These are phyloP conservation scores for Xiphorhynchus elegans DNA, from an alignment of 2,113 vertebrate genomes.

Conservation along the genomic window DNA sequence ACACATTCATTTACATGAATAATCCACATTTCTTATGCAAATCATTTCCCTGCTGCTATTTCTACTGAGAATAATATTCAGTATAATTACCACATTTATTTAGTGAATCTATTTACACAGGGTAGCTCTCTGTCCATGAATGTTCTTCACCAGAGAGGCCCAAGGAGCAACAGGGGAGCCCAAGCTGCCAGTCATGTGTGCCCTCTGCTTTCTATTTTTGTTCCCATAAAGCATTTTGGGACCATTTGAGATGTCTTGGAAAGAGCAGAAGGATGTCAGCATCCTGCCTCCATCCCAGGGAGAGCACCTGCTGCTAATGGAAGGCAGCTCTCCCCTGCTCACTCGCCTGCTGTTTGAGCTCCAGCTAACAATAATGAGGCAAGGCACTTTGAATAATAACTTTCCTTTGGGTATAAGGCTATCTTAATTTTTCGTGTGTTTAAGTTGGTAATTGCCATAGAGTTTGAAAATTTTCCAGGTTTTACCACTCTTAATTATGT, in stretches of 20 bases:
- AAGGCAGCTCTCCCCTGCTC: slow-evolving; percentile 1
- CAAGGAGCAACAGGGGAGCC: slow-evolving; percentile 34
- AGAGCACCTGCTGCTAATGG: slow-evolving; percentile 40
- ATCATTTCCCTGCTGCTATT: slow-evolving; percentile 60
- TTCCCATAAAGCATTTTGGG: background rate
- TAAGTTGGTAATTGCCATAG: slow-evolving; percentile 73
- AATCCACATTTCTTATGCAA: slow-evolving; percentile 71
- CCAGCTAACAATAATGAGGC: slow-evolving; percentile 50
- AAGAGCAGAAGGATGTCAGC: slow-evolving; percentile 41
- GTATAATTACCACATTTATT: slow-evolving; percentile 69
- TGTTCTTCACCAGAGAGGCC: background rate
- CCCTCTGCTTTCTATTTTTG: slow-evolving; percentile 6
- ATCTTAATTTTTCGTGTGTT: slow-evolving; percentile 68
- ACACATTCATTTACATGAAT: slow-evolving; percentile 67
- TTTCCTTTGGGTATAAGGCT: slow-evolving; percentile 64
- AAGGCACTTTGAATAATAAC: slow-evolving; percentile 68
- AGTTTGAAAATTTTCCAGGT: slow-evolving; percentile 78
- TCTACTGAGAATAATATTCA: slow-evolving; percentile 66
- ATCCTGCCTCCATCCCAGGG: background rate
- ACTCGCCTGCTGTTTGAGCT: slow-evolving; percentile 22
- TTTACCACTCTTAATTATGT: slow-evolving; percentile 78
- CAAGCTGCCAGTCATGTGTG: background rate
- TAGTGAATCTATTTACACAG: slow-evolving; percentile 60
- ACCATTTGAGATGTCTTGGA: background rate
- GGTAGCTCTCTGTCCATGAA: slow-evolving; percentile 39